phyloP scores from a whole-genome alignment of 2,888 invertebrate species.

The Acanthosepion esculentum region DNA sequence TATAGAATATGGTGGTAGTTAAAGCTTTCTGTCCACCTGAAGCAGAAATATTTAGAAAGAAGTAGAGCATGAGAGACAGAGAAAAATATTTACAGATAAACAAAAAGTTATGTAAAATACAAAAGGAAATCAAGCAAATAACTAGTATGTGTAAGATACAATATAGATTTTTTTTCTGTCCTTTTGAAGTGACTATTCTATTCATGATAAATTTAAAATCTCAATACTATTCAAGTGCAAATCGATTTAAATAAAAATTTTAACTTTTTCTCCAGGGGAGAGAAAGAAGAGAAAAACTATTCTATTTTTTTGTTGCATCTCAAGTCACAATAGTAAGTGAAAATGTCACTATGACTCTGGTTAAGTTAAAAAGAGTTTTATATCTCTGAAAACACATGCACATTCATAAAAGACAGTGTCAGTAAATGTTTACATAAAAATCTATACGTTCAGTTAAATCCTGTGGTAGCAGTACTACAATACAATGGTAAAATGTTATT shows the following conservation, averaged over 20 bases:
- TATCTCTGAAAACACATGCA: not conserved
- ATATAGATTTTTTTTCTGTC: not conserved
- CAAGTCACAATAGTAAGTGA: not conserved
- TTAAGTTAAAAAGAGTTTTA: not conserved
- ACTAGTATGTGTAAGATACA: not conserved
- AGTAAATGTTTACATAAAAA: conserved; percentile 10
- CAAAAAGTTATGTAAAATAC: not conserved
- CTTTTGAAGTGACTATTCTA: not conserved
- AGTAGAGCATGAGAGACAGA: not conserved
- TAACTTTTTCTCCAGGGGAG: not conserved
- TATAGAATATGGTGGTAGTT: not conserved
- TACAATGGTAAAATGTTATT: not conserved
- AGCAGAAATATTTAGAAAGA: not conserved
- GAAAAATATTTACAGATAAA: not conserved
- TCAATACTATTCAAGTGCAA: not conserved
- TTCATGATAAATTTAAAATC: not conserved
- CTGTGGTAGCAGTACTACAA: not conserved
- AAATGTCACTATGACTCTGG: not conserved
- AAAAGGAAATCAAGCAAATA: not conserved
- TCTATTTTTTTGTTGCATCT: not conserved
- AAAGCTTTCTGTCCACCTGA: not conserved
- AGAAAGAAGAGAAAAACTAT: not conserved
- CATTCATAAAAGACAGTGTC: not conserved
- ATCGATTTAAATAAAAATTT: not conserved
- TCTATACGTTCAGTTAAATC: not conserved